Evolutionary conservation across 53 echinoderm and acorn worm genomes (phyloP).

Genomic region (Temnopleurus reevesii): DNA sequence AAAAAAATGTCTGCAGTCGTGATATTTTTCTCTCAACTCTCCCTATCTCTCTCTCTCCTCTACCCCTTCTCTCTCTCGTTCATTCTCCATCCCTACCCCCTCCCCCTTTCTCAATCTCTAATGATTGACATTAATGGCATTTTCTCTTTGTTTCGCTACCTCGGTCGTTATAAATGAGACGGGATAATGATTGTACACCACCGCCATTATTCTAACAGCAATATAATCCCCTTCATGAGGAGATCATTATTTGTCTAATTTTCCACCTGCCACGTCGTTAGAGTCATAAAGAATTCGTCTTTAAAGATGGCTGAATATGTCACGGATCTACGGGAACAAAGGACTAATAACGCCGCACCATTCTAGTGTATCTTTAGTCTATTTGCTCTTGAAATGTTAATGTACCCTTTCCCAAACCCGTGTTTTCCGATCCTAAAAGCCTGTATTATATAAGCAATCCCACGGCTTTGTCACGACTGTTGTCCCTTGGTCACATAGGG

Average conservation of each 20-base stretch:
- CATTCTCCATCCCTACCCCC: background rate
- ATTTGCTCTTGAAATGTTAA: too few relatives aligned
- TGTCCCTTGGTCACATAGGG: too few relatives aligned
- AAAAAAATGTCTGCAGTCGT: too few relatives aligned
- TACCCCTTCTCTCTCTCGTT: background rate
- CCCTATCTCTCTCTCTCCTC: background rate
- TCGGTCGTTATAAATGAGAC: background rate
- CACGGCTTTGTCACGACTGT: too few relatives aligned
- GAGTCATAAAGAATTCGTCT: too few relatives aligned
- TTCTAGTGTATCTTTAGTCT: too few relatives aligned
- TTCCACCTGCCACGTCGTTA: background rate
- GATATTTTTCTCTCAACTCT: background rate
- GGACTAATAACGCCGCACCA: too few relatives aligned
- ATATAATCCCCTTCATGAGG: background rate
- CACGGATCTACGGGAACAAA: too few relatives aligned
- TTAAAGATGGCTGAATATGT: too few relatives aligned
- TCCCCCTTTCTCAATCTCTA: background rate
- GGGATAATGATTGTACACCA: background rate
- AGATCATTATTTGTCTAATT: background rate
- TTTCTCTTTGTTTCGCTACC: background rate
- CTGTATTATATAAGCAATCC: too few relatives aligned
- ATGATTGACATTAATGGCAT: background rate
- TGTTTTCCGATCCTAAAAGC: too few relatives aligned
- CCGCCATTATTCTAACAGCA: background rate
- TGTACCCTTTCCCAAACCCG: too few relatives aligned